phyloP scores from a whole-genome alignment of 2,797 vertebrate species.

The Morus bassanus region DNA sequence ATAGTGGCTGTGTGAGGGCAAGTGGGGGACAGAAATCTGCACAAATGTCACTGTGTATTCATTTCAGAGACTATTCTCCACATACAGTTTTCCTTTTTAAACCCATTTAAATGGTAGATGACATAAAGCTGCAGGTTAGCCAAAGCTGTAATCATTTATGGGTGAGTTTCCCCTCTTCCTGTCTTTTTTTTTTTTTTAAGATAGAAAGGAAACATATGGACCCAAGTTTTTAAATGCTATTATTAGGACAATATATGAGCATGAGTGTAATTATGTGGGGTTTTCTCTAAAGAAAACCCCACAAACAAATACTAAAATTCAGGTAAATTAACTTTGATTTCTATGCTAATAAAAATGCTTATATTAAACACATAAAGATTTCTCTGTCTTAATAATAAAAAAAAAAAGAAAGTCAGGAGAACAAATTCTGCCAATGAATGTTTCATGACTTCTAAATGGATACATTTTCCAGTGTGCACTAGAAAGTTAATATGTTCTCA shows the following conservation, averaged over 20 bases:
- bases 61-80: not conserved
- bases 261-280: not conserved
- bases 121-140: not conserved
- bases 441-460: constrained; percentile 68
- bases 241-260: not conserved
- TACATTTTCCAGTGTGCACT: constrained; percentile 68
- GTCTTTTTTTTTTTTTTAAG: not conserved
- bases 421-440: constrained; percentile 43
- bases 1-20: not conserved
- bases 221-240: not conserved
- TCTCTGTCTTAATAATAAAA: constrained; percentile 44
- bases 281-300: not conserved
- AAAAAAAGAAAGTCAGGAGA: constrained; percentile 28
- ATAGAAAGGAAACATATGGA: not conserved
- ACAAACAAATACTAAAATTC: constrained; percentile 3
- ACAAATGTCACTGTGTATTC: not conserved
- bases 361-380: constrained; percentile 31
- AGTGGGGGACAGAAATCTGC: not conserved
- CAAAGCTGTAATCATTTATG: not conserved
- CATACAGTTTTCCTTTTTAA: not conserved
- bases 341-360: constrained; percentile 13
- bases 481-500: constrained; percentile 80
- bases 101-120: not conserved
- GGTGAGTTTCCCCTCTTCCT: not conserved
- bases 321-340: constrained; percentile 22